A percentile compares a stretch with the other conserved stretches of the same genome.
Conservation (phyloP, 2,888 invertebrate genomes). For the Gymnoscelis rufifasciata region DNA sequence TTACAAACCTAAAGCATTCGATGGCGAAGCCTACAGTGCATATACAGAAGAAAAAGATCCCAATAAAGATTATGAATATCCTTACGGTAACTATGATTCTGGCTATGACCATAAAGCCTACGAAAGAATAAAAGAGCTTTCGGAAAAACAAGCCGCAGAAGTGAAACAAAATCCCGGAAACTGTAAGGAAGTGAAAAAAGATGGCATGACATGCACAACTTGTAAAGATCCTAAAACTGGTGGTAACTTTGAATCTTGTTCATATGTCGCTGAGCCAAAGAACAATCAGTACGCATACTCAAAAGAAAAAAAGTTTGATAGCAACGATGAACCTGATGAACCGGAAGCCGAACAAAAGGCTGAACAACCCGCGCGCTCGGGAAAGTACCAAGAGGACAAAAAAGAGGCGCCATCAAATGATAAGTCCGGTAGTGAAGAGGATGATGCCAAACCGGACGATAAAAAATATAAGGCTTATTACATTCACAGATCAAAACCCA, state of each 20-base stretch:
- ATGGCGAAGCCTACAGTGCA: constrained; percentile 64
- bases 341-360: constrained; percentile 61
- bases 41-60: constrained; percentile 64
- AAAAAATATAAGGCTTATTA: constrained; percentile 70
- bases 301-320: constrained; percentile 81
- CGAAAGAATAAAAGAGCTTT: constrained; percentile 78
- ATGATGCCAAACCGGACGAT: constrained; percentile 47
- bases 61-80: constrained; percentile 68
- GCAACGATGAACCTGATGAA: constrained; percentile 77
- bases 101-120: constrained; percentile 77
- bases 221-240: constrained; percentile 87
- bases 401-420: constrained; percentile 49
- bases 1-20: constrained; percentile 75
- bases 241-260: constrained; percentile 88
- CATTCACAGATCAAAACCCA: constrained; percentile 58
- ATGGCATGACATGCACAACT: constrained; percentile 84
- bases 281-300: constrained; percentile 85
- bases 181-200: constrained; percentile 82
- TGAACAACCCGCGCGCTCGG: constrained; percentile 47
- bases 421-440: constrained; percentile 40
- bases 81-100: constrained; percentile 68
- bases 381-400: constrained; percentile 52
- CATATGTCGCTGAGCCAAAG: constrained; percentile 85
- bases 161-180: constrained; percentile 80
- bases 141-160: constrained; percentile 81